These are phyloP conservation scores for Florisuga fusca DNA, from an alignment of 2,797 vertebrate species.

Conservation along the genomic window DNA sequence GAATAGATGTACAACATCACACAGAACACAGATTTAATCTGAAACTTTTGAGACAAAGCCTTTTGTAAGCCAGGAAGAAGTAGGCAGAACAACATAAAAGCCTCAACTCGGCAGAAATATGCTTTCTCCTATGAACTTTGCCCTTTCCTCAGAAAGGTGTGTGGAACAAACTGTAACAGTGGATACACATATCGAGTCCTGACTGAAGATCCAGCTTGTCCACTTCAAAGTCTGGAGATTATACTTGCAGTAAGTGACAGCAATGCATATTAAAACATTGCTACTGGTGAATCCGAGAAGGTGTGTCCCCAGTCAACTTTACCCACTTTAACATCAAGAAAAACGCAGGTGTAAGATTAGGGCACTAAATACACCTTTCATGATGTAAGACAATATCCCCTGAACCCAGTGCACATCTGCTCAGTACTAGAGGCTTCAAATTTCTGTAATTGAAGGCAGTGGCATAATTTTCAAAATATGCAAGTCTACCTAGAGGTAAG, in stretches of 20 bases:
- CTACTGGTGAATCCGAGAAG: neutral
- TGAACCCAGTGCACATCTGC: accelerated
- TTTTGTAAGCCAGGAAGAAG: neutral
- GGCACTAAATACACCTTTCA: neutral
- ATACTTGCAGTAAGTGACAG: neutral
- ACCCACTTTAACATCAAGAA: neutral
- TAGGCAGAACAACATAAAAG: neutral
- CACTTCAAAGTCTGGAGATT: neutral
- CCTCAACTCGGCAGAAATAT: neutral
- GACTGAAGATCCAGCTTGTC: neutral
- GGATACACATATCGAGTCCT: neutral
- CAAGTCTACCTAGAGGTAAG: neutral
- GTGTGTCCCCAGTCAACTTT: neutral
- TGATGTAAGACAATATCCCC: neutral
- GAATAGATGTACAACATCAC: neutral
- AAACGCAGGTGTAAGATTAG: neutral
- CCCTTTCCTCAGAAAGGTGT: neutral
- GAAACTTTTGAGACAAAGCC: neutral
- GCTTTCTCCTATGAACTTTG: neutral
- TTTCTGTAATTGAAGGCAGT: neutral
- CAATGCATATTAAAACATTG: neutral
- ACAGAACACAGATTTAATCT: neutral
- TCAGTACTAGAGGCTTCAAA: neutral
- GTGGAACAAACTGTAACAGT: accelerated
- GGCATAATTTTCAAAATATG: neutral